Evolutionary conservation across 2,888 invertebrate genomes (phyloP).

Genomic region (Yponomeuta plumbellus): DNA sequence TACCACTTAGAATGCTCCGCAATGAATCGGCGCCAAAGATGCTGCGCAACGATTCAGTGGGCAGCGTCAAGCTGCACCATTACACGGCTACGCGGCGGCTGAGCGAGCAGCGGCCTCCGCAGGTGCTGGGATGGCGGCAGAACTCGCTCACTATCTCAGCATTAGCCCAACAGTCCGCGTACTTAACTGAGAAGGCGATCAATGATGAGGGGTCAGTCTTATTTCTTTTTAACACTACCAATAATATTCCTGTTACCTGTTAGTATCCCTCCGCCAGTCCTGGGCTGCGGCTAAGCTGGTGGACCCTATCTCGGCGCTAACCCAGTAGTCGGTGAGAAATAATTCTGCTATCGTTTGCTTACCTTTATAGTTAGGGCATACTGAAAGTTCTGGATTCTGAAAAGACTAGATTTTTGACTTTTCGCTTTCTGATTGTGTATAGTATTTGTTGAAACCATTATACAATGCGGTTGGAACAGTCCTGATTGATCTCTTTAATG

Average conservation of each 20-base stretch:
- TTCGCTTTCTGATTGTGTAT: too few relatives aligned
- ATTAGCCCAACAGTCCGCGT: conserved; percentile 50
- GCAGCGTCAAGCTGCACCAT: conserved; percentile 36
- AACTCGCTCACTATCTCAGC: conserved; percentile 59
- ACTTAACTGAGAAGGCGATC: conserved; percentile 45
- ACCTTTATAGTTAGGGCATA: too few relatives aligned
- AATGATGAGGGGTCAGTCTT: conserved; percentile 1
- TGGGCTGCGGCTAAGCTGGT: conserved; percentile 54
- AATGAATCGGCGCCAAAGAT: conserved; percentile 47
- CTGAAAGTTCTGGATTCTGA: too few relatives aligned
- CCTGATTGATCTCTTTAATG: too few relatives aligned
- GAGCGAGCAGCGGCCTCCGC: conserved; percentile 35
- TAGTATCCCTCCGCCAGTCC: conserved; percentile 27
- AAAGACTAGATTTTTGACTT: too few relatives aligned
- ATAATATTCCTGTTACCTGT: too few relatives aligned
- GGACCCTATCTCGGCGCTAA: conserved; percentile 55
- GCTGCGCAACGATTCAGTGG: conserved; percentile 66
- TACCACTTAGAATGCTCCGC: conserved; percentile 3
- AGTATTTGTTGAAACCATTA: too few relatives aligned
- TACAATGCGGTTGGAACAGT: too few relatives aligned
- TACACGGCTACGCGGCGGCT: conserved; percentile 29
- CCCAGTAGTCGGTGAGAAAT: conserved; percentile 40
- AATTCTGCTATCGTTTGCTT: too few relatives aligned
- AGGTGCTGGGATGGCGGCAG: conserved; percentile 46
- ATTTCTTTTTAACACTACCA: too few relatives aligned